Percentiles rank a stretch among this genome's conserved stretches.
phyloP scores from a whole-genome alignment of 2,797 vertebrate species.

The Pogoniulus pusillus region DNA sequence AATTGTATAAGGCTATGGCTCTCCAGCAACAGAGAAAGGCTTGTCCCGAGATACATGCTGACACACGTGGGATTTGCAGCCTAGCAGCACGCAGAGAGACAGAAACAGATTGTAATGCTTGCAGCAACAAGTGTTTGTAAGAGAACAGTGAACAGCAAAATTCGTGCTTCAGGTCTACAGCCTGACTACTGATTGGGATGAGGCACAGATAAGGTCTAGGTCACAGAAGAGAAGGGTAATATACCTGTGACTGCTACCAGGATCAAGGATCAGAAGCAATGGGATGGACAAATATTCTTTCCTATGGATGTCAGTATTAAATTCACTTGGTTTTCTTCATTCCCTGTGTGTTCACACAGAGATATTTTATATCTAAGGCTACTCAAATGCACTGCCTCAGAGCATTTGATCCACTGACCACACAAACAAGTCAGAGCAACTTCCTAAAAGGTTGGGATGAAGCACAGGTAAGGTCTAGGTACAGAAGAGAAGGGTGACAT shows the following conservation, averaged over 20 bases:
- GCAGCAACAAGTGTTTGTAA: not conserved
- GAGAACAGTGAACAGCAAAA: not conserved
- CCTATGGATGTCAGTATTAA: not conserved
- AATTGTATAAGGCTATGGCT: too few relatives aligned
- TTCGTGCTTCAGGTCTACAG: not conserved
- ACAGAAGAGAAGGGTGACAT: not conserved
- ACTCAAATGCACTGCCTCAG: not conserved
- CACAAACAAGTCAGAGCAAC: not conserved
- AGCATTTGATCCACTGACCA: not conserved
- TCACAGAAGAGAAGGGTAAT: not conserved
- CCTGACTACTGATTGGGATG: not conserved
- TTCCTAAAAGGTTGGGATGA: not conserved
- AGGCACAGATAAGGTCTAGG: not conserved
- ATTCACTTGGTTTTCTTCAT: not conserved
- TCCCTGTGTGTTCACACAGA: not conserved
- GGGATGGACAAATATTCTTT: not conserved
- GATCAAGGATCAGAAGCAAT: not conserved
- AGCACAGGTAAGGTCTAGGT: not conserved
- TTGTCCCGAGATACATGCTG: too few relatives aligned
- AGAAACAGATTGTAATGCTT: not conserved
- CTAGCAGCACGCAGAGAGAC: not conserved
- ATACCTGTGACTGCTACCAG: not conserved
- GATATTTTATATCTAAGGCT: not conserved
- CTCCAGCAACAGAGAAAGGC: fast-evolving
- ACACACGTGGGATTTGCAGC: not conserved